Percentiles rank a stretch among this genome's conserved stretches.
Conservation (phyloP, 2,113 vertebrate species). For the Ictidomys tridecemlineatus region DNA sequence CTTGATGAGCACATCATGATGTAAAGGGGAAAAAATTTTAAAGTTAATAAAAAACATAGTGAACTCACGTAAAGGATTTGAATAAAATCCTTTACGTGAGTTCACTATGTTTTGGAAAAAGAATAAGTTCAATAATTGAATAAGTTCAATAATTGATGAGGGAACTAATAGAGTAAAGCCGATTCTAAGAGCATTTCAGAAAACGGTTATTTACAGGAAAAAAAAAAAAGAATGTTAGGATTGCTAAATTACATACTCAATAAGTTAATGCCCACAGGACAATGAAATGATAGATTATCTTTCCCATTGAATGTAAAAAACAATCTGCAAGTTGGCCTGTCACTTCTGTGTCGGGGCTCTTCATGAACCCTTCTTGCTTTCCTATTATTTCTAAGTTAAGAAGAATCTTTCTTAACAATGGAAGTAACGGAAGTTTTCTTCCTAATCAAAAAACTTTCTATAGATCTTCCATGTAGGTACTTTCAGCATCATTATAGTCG, state of each 20-base stretch:
- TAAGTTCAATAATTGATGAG: neutral
- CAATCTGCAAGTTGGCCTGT: neutral
- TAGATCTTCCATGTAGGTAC: neutral
- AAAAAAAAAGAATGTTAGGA: neutral
- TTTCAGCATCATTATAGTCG: neutral
- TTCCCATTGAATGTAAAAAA: conserved; percentile 16
- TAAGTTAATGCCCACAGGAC: neutral
- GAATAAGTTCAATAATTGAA: too few relatives aligned
- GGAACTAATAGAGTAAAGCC: neutral
- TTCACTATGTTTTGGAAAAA: too few relatives aligned
- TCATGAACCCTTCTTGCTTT: neutral
- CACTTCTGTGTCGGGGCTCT: neutral
- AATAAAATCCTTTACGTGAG: too few relatives aligned
- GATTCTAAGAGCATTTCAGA: neutral
- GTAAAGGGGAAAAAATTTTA: conserved; percentile 32
- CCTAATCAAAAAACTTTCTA: neutral
- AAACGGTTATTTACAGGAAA: neutral
- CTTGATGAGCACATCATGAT: neutral
- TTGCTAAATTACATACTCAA: neutral
- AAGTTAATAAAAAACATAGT: conserved; percentile 61
- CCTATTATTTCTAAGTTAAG: conserved; percentile 15
- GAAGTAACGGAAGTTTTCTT: neutral
- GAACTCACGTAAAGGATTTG: conserved; percentile 15
- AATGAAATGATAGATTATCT: conserved; percentile 7
- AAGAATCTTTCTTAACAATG: conserved; percentile 25